These are phyloP conservation scores for Lophius americanus DNA, from an alignment of 2,797 vertebrate species.

Conservation along the genomic window DNA sequence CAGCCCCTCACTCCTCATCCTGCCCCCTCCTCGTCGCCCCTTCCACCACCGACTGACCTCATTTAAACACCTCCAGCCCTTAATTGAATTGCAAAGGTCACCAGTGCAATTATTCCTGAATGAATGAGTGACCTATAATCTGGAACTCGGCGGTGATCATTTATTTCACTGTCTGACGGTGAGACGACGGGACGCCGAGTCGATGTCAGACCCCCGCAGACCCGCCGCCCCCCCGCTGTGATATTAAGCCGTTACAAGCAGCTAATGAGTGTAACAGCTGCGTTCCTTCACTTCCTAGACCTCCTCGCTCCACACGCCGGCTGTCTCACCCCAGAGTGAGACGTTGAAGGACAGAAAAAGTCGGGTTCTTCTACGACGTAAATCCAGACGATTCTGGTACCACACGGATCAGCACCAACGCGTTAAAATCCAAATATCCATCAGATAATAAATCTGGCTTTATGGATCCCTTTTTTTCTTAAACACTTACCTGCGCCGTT, in stretches of 20 bases:
- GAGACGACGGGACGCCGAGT: conserved; percentile 67
- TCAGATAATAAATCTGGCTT: no score
- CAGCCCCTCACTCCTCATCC: conserved; percentile 26
- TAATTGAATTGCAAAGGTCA: conserved; percentile 89
- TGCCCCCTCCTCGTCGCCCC: neutral
- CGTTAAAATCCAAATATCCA: no score
- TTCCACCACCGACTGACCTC: conserved; percentile 54
- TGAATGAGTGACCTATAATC: conserved; percentile 85
- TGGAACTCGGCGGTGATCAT: conserved; percentile 63
- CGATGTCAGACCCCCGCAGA: conserved; percentile 65
- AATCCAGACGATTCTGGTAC: no score
- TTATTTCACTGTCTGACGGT: conserved; percentile 74
- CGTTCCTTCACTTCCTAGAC: conserved; percentile 54
- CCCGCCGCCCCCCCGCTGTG: conserved; percentile 62
- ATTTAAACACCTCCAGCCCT: conserved; percentile 82
- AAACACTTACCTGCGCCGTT: no score
- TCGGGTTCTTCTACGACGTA: no score
- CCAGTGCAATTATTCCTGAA: conserved; percentile 85
- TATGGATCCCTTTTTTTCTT: no score
- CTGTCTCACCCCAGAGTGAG: conserved; percentile 32
- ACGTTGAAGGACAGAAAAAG: conserved; percentile 35
- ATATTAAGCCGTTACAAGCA: conserved; percentile 72
- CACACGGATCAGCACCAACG: no score
- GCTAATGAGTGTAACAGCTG: conserved; percentile 73
- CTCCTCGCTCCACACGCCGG: neutral